These are phyloP conservation scores for Neotoma lepida DNA, from an alignment of 2,113 vertebrate genomes.

Conservation along the genomic window DNA sequence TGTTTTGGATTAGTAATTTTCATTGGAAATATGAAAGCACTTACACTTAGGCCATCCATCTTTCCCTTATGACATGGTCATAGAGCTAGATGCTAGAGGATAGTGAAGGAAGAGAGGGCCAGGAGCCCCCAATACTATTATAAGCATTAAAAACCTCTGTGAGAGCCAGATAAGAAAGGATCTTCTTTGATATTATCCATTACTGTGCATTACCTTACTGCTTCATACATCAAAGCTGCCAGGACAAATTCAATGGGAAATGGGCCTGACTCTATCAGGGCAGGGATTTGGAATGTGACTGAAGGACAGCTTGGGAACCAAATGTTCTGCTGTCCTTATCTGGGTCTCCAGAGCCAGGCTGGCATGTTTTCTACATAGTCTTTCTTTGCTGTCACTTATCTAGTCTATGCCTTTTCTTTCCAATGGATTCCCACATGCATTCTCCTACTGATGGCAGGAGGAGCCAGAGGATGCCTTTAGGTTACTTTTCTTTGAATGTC, in stretches of 20 bases:
- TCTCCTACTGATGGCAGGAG: background rate
- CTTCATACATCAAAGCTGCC: slow-evolving; percentile 62
- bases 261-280: slow-evolving; percentile 32
- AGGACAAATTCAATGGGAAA: slow-evolving; percentile 50
- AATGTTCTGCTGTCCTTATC: background rate
- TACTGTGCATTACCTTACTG: slow-evolving; percentile 53
- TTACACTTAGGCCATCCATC: slow-evolving; percentile 13
- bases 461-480: background rate
- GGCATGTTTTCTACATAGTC: background rate
- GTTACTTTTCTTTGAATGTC: slow-evolving; percentile 10
- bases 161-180: slow-evolving; percentile 51
- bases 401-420: background rate
- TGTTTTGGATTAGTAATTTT: slow-evolving; percentile 71
- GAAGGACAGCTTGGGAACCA: background rate
- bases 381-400: background rate
- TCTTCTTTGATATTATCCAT: slow-evolving; percentile 32
- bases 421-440: background rate
- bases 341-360: background rate
- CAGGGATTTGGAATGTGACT: slow-evolving; percentile 22
- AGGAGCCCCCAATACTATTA: background rate
- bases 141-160: slow-evolving; percentile 49
- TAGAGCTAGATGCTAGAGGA: slow-evolving; percentile 35
- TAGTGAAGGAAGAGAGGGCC: slow-evolving; percentile 3
- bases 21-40: slow-evolving; percentile 58
- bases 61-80: slow-evolving; percentile 35